Base-by-base conservation (phyloP, 2,113 vertebrate genomes). In the Oenanthe melanoleuca region DNA sequence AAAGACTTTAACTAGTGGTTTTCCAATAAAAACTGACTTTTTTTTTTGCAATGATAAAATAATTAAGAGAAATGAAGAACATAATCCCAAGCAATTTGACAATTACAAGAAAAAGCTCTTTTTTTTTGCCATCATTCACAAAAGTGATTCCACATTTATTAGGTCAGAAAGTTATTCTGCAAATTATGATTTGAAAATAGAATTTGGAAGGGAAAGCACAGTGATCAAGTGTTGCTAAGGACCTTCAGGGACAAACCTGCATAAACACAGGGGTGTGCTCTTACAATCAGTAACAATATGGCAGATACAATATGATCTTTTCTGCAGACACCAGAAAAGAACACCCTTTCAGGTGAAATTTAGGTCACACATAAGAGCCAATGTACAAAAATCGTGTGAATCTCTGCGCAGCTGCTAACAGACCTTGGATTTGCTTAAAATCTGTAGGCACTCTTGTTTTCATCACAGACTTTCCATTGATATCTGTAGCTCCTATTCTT, bases 1-100 rank as follows among this genome's bases (percentile, higher is more conserved):
- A 65, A 80, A 75, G 37, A 81, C 50, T 94, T 95, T 93, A 94
- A 90, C 38, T 72, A 67, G n/a, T 57, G 63, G 20, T 67, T 93
- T 95, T 81, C 80, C 72, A 79, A 79, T 81, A 95, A 88, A 91
- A 60, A 53, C 49, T n/a, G 50, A 55, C 31, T 14, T 31, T n/a
- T 29, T 29, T 49, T 86, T 74, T 49, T 65, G 8, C 56, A 83
- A 55, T 28, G 45, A 77, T 64, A 57, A 88, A 96, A 74, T 93
- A 85, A 96, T 95, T 82, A 80, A 80, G 70, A 91, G 34, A 94
- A 94, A 86, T 0, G 0, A 40, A 83, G 55, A 86, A 37, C 12
- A 71, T 24, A 6, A 60, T 92, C 50, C 56, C 37, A 40, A 92
- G 71, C 64, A 60, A 59, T 65, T 80, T 50, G 50, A 77, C 28